Base-by-base conservation (phyloP, 2,888 invertebrate genomes). In the Andrena hattorfiana region DNA sequence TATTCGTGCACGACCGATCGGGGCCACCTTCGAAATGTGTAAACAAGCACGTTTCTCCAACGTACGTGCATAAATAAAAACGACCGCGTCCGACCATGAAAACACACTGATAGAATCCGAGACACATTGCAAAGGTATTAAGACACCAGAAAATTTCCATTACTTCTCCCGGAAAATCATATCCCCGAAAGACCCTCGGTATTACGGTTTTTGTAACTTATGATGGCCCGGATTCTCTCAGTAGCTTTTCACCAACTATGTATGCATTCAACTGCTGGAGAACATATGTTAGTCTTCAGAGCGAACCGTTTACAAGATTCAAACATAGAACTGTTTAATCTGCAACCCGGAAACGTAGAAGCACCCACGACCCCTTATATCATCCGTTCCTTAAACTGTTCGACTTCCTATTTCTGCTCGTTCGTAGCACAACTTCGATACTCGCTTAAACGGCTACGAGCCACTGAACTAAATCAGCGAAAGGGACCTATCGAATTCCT, bases 251-350 rank as follows among this genome's bases (percentile, higher is more conserved):
- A 3, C n/a, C n/a, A 51, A 8, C 51, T 7, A 20, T 2, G 20
- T 2, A 20, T 2, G 23, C 7, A 35, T 26, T 28, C 1, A 77
- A 28, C 20, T 51, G 10, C 23, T 35, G 20, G 16, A 20, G 5
- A 54, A 54, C 64, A 60, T 60, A 67, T 48, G 78, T 60, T 70
- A 35, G 28, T 23, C 5, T 7, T 30, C 30, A 23, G 30, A 49
- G 42, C n/a, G 73, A 69, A 42, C 54, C 66, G 66, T 67, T 75
- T 13, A 32, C 28, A 30, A 35, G 49, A 23, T 49, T 51, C 13
- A 42, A 75, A 51, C 49, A 13, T 23, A 42, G 7, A 75, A n/a
- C 13, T 42, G 60, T 77, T 75, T 54, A 32, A 67, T 42, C 51
- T 23, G 4, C n/a, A n/a, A 67, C 42, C 28, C 66, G 42, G 49